Evolutionary conservation across 2,797 vertebrate species (phyloP), one percentile per base, ranked within the genome.

Genomic region (Lophotriccus pileatus): DNA sequence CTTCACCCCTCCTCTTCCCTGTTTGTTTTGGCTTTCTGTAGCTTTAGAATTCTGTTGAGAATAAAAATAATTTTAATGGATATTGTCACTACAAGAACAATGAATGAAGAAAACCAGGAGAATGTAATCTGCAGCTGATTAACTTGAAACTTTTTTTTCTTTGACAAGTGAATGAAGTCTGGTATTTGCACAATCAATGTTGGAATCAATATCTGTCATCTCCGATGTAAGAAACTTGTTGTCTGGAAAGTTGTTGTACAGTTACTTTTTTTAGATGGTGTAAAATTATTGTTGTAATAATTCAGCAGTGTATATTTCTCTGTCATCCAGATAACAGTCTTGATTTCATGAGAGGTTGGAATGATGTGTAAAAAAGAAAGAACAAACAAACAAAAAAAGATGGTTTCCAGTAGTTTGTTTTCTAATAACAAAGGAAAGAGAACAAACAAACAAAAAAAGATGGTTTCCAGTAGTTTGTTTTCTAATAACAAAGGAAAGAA

Each of bases 11-110:
- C 27, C 30, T 36, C 24, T 81, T 80, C 58, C 49, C 79, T 63
- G 20, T 93, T 88, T 94, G 79, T 79, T 96, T 96, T 94, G 76
- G 20, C 50, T 80, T 91, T 89, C 56, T 90, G 49, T 92, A 90
- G 69, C 37, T 90, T 79, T 87, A 93, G 69, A 64, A 67, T 82
- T 91, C 59, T 85, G 52, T 86, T 95, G 82, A 88, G 74, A 91
- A 89, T 91, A 56, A 92, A 91, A 92, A 39, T 46, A 49, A 62
- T 84, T 47, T 72, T 78, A 83, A 63, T 93, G 37, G 60, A 7
- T 89, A 75, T 70, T 53, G 84, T 88, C 63, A 73, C 79, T 69
- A 56, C 32, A 44, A 88, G 59, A 84, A 82, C 9, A 90, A 43
- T 64, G 56, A 90, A 58, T 87, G 86, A 93, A 62, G 87, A 89